Conservation (phyloP, 1,140 invertebrate species). For the Bathynomus jamesi region DNA sequence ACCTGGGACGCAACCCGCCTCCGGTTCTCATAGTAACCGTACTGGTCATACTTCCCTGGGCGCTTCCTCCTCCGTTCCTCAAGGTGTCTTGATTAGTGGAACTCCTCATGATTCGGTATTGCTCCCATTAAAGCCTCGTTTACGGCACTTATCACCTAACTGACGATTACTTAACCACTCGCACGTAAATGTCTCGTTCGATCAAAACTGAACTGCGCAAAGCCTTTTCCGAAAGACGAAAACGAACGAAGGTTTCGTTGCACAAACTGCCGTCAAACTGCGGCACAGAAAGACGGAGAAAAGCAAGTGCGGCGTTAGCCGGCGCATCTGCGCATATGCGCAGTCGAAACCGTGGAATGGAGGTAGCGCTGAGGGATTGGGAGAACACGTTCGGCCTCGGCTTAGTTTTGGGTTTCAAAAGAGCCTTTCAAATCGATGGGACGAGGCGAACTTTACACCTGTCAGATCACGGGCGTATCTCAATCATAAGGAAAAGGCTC, state of each 20-base stretch:
- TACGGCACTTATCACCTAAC: not conserved
- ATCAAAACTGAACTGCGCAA: not conserved
- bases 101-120: too few species aligned
- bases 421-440: not conserved
- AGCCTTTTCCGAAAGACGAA: not conserved
- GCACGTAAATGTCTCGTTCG: not conserved
- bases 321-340: not conserved
- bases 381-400: not conserved
- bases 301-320: not conserved
- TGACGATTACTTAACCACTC: not conserved
- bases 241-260: too few species aligned
- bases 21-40: not conserved
- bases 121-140: not conserved
- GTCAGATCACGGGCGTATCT: not conserved
- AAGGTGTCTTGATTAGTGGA: not conserved
- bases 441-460: not conserved
- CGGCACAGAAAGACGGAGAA: not conserved
- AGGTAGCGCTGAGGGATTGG: not conserved
- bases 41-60: not conserved
- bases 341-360: not conserved
- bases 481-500: not conserved
- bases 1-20: conserved; percentile 9
- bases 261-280: too few species aligned
- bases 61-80: not conserved
- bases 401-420: not conserved